Base-by-base conservation (phyloP, 2,888 invertebrate genomes). In the Zonitis immaculata region DNA sequence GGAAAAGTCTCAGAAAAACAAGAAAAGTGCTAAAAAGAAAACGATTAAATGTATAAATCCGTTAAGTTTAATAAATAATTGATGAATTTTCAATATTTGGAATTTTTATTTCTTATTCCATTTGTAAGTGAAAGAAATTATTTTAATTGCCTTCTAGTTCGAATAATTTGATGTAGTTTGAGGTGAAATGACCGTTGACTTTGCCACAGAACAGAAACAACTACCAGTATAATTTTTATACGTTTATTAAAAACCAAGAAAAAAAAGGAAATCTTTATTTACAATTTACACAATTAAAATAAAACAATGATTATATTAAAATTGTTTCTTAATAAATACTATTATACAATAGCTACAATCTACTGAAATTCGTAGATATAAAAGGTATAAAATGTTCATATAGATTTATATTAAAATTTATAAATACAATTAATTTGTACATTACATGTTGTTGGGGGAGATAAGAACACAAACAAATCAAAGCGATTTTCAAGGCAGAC, bases 261-360 rank as follows among this genome's bases (percentile, higher is more conserved):
- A 44, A 28, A 22, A 22, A 22, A n/a, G n/a, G n/a, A 20, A 46
- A 39, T 49, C 16, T 56, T 57, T 65, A 63, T 65, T 49, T 65
- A 65, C 64, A 65, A 64, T 63, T 47, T 65, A 62, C 63, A 65
- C 58, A 60, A 57, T 57, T 63, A 58, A 62, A 64, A 63, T 62
- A 63, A 39, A 64, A 63, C 63, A 63, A 58, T 58, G 57, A 61
- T 63, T 63, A 64, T 63, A 61, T 61, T 60, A 56, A 55, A 56
- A 63, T 8, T 18, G 20, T 18, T 56, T 59, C 59, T 62, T 60
- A 61, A 63, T 62, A 63, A 63, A 62, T 64, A 63, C 52, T 59
- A 62, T 57, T 54, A 52, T 61, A 65, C 61, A 65, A n/a, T 62
- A 62, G 57, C 62, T 65, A 61, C 61, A 63, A 47, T 59, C 57